Conservation (phyloP, 2,888 invertebrate genomes). For the Drosophila mimica region DNA sequence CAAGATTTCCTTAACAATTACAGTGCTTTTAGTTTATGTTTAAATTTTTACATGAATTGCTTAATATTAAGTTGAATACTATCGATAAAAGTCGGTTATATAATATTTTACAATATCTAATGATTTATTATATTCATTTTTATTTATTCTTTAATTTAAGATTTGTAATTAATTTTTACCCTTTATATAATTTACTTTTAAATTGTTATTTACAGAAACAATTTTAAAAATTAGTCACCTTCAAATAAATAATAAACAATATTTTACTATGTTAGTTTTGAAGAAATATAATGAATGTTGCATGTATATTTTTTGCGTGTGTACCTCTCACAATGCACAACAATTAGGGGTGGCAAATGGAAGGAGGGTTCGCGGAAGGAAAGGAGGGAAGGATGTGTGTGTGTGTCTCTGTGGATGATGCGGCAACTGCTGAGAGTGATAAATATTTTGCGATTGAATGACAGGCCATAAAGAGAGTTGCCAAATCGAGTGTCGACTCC, state of each 20-base stretch:
- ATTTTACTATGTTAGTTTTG: neutral
- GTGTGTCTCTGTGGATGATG: constrained; percentile 5
- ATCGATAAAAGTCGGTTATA: neutral
- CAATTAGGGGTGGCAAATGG: constrained; percentile 61
- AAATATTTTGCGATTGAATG: constrained; percentile 73
- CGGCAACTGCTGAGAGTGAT: constrained; percentile 59
- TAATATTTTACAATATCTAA: neutral
- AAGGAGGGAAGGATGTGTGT: constrained; percentile 14
- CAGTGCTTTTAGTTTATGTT: neutral
- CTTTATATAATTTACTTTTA: neutral
- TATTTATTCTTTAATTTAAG: neutral
- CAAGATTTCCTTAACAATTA: neutral
- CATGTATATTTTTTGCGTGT: neutral
- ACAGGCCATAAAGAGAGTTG: constrained; percentile 63
- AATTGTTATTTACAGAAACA: neutral
- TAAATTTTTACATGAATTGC: neutral
- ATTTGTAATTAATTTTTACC: neutral
- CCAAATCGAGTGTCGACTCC: neutral
- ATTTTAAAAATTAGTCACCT: neutral
- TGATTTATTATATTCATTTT: neutral
- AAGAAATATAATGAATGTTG: neutral
- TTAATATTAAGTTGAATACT: neutral
- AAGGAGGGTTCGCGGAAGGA: neutral
- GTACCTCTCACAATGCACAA: constrained; percentile 46
- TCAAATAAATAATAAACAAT: neutral